Percentiles rank a stretch among this genome's conserved stretches.
Conservation (phyloP, 2,888 invertebrate genomes). For the Tachina fera region DNA sequence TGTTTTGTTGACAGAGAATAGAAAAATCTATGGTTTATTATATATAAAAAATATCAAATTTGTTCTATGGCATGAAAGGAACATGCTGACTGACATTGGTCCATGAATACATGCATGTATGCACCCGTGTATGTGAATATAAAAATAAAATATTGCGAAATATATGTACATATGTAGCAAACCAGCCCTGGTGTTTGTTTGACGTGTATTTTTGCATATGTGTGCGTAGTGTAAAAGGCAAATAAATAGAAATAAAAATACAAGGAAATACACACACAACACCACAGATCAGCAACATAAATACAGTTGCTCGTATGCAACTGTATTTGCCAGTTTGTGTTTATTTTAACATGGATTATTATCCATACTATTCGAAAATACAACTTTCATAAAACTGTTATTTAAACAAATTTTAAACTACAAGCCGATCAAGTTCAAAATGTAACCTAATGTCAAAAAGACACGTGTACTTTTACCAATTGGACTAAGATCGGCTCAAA, state of each 20-base stretch:
- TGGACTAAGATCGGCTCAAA: no score
- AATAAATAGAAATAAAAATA: constrained; percentile 30
- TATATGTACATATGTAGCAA: constrained; percentile 3
- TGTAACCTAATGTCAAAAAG: no score
- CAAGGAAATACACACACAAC: neutral
- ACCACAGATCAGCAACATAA: neutral
- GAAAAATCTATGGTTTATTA: constrained; percentile 47
- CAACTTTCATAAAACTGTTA: no score
- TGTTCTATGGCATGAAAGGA: constrained; percentile 42
- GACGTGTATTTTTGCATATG: neutral
- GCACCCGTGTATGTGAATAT: neutral
- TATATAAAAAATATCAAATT: constrained; percentile 18
- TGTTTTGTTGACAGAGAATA: constrained; percentile 39
- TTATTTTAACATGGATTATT: no score
- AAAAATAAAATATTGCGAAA: neutral
- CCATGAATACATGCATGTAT: constrained; percentile 1
- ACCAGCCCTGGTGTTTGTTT: constrained; percentile 9
- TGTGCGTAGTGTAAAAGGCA: neutral
- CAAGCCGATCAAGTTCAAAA: no score
- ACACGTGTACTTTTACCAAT: no score
- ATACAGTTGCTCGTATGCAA: no score
- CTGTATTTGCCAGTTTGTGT: no score
- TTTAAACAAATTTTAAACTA: no score
- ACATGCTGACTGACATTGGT: constrained; percentile 50
- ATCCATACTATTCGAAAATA: no score